Percentiles rank a stretch among this genome's conserved stretches.
Conservation (phyloP, 1,140 invertebrate species). For the Steinernema khuongi region DNA sequence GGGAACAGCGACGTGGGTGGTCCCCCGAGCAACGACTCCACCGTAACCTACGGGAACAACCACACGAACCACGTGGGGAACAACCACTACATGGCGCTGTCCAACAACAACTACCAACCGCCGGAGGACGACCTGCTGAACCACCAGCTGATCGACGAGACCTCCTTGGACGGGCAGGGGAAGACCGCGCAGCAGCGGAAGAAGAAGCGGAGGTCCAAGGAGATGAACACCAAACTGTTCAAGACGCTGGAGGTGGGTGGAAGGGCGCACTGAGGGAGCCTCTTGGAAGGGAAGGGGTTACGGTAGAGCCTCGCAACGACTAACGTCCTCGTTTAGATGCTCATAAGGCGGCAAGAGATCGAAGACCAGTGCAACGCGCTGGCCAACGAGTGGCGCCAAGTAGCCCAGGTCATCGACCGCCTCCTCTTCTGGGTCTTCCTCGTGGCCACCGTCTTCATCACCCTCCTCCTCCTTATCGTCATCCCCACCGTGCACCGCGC, state of each 20-base stretch:
- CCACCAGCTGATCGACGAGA: slow-evolving; percentile 26
- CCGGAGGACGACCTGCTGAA: not conserved
- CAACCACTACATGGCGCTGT: slow-evolving; percentile 17
- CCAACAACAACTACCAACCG: slow-evolving; percentile 22
- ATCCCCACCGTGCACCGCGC: slow-evolving; percentile 56
- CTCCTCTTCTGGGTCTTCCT: slow-evolving; percentile 67
- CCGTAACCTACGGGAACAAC: slow-evolving; percentile 15
- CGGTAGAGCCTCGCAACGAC: not conserved
- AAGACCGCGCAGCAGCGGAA: slow-evolving; percentile 21
- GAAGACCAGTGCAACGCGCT: slow-evolving; percentile 58
- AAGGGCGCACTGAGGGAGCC: not conserved
- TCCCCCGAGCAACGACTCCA: not conserved
- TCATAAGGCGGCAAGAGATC: slow-evolving; percentile 54
- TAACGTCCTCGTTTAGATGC: slow-evolving; percentile 44
- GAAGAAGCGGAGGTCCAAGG: slow-evolving; percentile 28
- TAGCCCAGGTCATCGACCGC: slow-evolving; percentile 64
- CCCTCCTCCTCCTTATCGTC: slow-evolving; percentile 62
- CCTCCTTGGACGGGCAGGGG: slow-evolving; percentile 18
- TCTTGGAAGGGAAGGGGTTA: no score
- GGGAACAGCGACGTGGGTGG: not conserved
- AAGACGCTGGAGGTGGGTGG: slow-evolving; percentile 34
- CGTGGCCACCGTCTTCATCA: slow-evolving; percentile 62
- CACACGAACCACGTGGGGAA: slow-evolving; percentile 2
- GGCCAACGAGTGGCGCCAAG: slow-evolving; percentile 64
- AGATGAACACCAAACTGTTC: slow-evolving; percentile 35